Evolutionary conservation across 2,797 vertebrate genomes (phyloP), one percentile per base, ranked within the genome.

Genomic region (Cossypha polioptera): DNA sequence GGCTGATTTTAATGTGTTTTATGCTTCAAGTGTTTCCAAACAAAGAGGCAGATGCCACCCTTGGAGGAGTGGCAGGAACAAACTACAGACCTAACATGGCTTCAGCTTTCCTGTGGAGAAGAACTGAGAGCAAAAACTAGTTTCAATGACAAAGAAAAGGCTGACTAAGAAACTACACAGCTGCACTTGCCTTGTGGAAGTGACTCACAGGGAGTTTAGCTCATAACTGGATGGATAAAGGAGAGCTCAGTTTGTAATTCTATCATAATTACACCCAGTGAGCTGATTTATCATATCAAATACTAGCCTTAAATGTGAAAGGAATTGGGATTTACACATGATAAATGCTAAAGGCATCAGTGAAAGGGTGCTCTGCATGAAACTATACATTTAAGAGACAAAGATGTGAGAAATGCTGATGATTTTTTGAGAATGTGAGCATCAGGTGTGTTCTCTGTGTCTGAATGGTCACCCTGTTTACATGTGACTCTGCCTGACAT

Each of bases 131-230:
- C 3, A 72, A 77, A 90, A 95, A 24, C 18, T 43, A 40, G 28
- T 90, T 92, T 78, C 17, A 94, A 13, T 81, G 61, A 92, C 42
- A 91, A 94, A 92, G 85, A 80, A 92, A 86, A 88, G 28, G 66
- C 72, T 92, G 90, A 95, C 35, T 79, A 79, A 92, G 79, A 88
- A 86, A 55, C 21, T 59, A 31, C 33, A 93, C 62, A 90, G 76
- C 73, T 78, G 73, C n/a, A 81, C 15, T 83, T 77, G 42, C 76
- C 65, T 75, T 58, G 7, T 84, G 82, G 82, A 94, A 93, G 71
- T 78, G 66, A 94, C 66, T 91, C 90, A 90, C 4, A 48, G 11
- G 6, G 62, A 92, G 35, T 76, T 94, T 42, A 89, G 65, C 57
- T 94, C 78, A 19, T 63, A 88, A 86, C 22, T 77, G 79, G 20